phyloP scores from a whole-genome alignment of 2,888 invertebrate species.

The Drosophila kambysellisi region DNA sequence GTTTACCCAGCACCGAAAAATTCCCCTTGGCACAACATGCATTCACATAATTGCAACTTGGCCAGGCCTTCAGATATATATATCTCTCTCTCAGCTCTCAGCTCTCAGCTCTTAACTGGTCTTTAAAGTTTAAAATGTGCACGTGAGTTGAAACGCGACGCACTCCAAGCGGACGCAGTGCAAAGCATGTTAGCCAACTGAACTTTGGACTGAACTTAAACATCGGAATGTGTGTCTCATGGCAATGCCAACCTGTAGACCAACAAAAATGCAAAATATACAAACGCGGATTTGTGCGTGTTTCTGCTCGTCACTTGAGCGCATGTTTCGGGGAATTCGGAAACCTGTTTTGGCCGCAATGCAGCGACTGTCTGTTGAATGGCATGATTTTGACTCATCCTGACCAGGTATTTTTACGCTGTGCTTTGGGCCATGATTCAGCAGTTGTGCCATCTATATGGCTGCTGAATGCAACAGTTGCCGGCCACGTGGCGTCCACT shows the following conservation, averaged over 20 bases:
- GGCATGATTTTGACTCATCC: conserved; percentile 50
- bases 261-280: neutral
- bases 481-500: conserved; percentile 48
- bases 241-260: conserved; percentile 3
- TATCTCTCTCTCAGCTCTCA: neutral
- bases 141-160: conserved; percentile 58
- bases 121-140: conserved; percentile 30
- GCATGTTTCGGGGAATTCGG: conserved; percentile 54
- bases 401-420: conserved; percentile 23
- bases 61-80: conserved; percentile 8
- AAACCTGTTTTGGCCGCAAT: conserved; percentile 63
- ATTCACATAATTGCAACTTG: conserved; percentile 43
- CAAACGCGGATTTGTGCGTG: conserved; percentile 9
- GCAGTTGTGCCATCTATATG: conserved; percentile 39
- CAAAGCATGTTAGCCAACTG: conserved; percentile 46
- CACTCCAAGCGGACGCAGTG: conserved; percentile 30
- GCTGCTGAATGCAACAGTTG: conserved; percentile 20
- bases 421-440: conserved; percentile 56
- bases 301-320: conserved; percentile 15
- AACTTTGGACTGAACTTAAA: conserved; percentile 60
- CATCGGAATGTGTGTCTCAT: conserved; percentile 47
- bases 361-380: conserved; percentile 28
- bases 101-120: conserved; percentile 28
- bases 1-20: conserved; percentile 44
- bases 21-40: conserved; percentile 41